Evolutionary conservation across 2,888 invertebrate species (phyloP).

Genomic region (Fabriciana adippe): DNA sequence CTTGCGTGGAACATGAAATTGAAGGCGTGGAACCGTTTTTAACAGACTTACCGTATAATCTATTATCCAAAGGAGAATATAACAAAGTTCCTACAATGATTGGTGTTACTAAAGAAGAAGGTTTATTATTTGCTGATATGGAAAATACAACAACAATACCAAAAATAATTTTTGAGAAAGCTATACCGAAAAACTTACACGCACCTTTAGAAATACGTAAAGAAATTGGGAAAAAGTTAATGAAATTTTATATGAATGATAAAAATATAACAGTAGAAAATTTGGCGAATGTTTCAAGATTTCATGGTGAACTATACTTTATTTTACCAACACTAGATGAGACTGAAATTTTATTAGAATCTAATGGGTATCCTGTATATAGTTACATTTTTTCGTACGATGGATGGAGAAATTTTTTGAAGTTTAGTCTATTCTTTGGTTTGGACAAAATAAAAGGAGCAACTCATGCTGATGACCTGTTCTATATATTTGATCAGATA

Average conservation of each 20-base stretch:
- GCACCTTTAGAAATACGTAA: slow-evolving; percentile 49
- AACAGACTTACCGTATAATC: slow-evolving; percentile 56
- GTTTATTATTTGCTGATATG: slow-evolving; percentile 53
- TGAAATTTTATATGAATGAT: slow-evolving; percentile 63
- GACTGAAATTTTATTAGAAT: slow-evolving; percentile 53
- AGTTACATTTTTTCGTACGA: slow-evolving; percentile 61
- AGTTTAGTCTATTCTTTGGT: slow-evolving; percentile 44
- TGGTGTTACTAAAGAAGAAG: slow-evolving; percentile 61
- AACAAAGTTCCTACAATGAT: slow-evolving; percentile 67
- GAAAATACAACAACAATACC: slow-evolving; percentile 57
- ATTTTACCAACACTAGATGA: slow-evolving; percentile 54
- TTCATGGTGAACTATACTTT: slow-evolving; percentile 57
- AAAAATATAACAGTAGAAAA: slow-evolving; percentile 52
- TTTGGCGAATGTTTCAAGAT: slow-evolving; percentile 55
- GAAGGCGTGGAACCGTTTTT: slow-evolving; percentile 65
- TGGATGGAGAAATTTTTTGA: slow-evolving; percentile 56
- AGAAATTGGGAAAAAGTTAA: slow-evolving; percentile 51
- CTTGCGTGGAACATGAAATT: slow-evolving; percentile 60
- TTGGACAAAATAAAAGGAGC: slow-evolving; percentile 51
- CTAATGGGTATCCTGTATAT: slow-evolving; percentile 54
- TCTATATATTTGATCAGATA: slow-evolving; percentile 60
- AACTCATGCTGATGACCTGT: slow-evolving; percentile 62
- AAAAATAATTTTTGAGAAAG: slow-evolving; percentile 51
- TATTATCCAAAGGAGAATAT: slow-evolving; percentile 54
- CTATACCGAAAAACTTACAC: slow-evolving; percentile 61